Evolutionary conservation across 2,888 invertebrate genomes (phyloP).

Genomic region (Hirtodrosophila confusa): DNA sequence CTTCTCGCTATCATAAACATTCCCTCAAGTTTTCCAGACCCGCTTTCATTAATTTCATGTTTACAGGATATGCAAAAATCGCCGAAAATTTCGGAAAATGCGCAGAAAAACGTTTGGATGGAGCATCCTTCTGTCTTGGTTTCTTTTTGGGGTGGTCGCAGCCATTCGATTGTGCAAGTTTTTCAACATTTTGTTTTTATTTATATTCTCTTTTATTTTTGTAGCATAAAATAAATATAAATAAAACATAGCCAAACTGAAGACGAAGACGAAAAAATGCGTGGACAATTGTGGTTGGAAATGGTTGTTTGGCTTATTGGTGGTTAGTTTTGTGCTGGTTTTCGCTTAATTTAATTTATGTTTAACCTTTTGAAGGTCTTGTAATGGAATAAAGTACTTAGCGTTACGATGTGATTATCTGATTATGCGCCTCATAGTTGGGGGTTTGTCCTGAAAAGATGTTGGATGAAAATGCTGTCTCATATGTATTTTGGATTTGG

Average conservation of each 20-base stretch:
- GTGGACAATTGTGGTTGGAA: slow-evolving; percentile 59
- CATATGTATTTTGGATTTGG: slow-evolving; percentile 16
- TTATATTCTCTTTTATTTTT: slow-evolving; percentile 25
- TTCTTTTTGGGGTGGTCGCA: slow-evolving; percentile 25
- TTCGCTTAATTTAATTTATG: slow-evolving; percentile 71
- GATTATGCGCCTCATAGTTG: slow-evolving; percentile 45
- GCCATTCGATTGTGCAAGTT: slow-evolving; percentile 53
- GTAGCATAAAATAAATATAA: slow-evolving; percentile 75
- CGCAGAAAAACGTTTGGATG: slow-evolving; percentile 17
- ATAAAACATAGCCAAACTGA: slow-evolving; percentile 49
- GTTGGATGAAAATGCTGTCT: slow-evolving; percentile 7
- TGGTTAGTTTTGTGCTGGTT: slow-evolving; percentile 52
- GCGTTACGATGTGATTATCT: slow-evolving; percentile 70
- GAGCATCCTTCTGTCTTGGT: slow-evolving; percentile 14
- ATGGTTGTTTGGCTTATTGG: slow-evolving; percentile 7
- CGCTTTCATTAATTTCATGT: neutral
- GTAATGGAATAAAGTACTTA: slow-evolving; percentile 60
- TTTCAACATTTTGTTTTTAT: slow-evolving; percentile 50
- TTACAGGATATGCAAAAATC: slow-evolving; percentile 29
- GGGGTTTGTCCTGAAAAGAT: neutral
- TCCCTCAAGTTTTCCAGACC: fast-evolving
- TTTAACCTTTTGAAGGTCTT: slow-evolving; percentile 56
- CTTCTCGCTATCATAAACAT: neutral
- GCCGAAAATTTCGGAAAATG: slow-evolving; percentile 10
- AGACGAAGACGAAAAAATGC: slow-evolving; percentile 25